These are phyloP conservation scores for Charaxes varanes DNA, from an alignment of 1,140 invertebrate genomes.

Conservation along the genomic window DNA sequence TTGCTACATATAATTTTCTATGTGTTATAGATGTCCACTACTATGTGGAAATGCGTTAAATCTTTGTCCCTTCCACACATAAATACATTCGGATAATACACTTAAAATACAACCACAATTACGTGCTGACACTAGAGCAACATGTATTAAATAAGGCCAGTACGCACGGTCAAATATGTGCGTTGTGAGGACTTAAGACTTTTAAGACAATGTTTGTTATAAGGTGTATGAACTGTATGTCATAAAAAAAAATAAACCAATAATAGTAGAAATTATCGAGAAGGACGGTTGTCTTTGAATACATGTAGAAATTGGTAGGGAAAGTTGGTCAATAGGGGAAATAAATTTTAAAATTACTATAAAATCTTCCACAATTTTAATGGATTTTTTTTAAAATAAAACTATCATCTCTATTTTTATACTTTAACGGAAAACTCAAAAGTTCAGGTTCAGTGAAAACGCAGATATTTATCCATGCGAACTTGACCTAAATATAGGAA, in stretches of 20 bases:
- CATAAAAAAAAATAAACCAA: no score
- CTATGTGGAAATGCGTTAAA: slow-evolving; percentile 37
- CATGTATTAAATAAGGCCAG: not conserved
- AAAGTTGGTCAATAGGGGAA: no score
- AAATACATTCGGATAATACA: slow-evolving; percentile 14
- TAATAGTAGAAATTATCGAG: no score
- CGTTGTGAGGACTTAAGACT: not conserved
- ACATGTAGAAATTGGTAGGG: no score
- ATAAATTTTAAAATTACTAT: no score
- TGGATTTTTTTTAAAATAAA: no score
- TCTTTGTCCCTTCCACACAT: slow-evolving; percentile 17
- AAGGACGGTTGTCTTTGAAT: no score
- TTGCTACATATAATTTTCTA: slow-evolving; percentile 42
- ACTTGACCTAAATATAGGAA: slow-evolving; percentile 6
- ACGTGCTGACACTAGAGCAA: slow-evolving; percentile 15
- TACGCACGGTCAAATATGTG: not conserved
- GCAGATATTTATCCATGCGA: not conserved
- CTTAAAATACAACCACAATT: slow-evolving; percentile 19
- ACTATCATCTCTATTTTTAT: no score
- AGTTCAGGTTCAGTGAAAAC: not conserved
- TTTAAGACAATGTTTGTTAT: not conserved
- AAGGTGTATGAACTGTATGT: no score
- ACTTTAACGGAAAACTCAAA: no score
- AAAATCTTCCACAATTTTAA: no score
- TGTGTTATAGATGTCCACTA: slow-evolving; percentile 40